Evolutionary conservation across 2,113 vertebrate genomes (phyloP).

Genomic region (Ameiurus melas): DNA sequence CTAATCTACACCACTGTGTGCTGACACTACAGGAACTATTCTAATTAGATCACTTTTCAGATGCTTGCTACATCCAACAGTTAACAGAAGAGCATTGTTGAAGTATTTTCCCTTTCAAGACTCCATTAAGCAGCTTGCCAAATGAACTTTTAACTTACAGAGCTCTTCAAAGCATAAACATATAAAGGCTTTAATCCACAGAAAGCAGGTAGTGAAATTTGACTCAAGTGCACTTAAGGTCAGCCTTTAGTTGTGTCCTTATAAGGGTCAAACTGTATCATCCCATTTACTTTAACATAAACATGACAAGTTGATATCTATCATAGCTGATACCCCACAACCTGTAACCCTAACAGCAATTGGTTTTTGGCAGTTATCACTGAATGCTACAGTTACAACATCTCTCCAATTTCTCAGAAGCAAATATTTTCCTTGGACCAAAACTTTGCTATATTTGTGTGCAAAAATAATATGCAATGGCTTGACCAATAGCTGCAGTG

Average conservation of each 20-base stretch:
- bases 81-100: slow-evolving; percentile 5
- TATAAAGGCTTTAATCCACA: slow-evolving; percentile 12
- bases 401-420: slow-evolving; percentile 64
- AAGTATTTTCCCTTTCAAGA: slow-evolving; percentile 10
- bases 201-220: slow-evolving; percentile 57
- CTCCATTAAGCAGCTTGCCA: slow-evolving; percentile 37
- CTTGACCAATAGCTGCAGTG: slow-evolving; percentile 48
- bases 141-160: slow-evolving; percentile 60
- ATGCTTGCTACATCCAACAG: slow-evolving; percentile 5
- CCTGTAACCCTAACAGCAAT: slow-evolving; percentile 61
- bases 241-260: slow-evolving; percentile 48
- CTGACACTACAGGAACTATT: not conserved
- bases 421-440: slow-evolving; percentile 71
- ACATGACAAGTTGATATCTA: slow-evolving; percentile 67
- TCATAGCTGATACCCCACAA: slow-evolving; percentile 67
- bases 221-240: slow-evolving; percentile 57
- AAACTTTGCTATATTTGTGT: slow-evolving; percentile 44
- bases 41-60: slow-evolving; percentile 35
- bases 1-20: not conserved
- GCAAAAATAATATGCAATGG: slow-evolving; percentile 32
- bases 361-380: slow-evolving; percentile 60
- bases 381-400: slow-evolving; percentile 61
- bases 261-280: slow-evolving; percentile 61
- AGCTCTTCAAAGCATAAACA: slow-evolving; percentile 49
- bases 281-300: slow-evolving; percentile 72